Evolutionary conservation across 2,113 vertebrate genomes (phyloP), one percentile per base, ranked within the genome.

Genomic region (Ptilorrhoa leucosticta): DNA sequence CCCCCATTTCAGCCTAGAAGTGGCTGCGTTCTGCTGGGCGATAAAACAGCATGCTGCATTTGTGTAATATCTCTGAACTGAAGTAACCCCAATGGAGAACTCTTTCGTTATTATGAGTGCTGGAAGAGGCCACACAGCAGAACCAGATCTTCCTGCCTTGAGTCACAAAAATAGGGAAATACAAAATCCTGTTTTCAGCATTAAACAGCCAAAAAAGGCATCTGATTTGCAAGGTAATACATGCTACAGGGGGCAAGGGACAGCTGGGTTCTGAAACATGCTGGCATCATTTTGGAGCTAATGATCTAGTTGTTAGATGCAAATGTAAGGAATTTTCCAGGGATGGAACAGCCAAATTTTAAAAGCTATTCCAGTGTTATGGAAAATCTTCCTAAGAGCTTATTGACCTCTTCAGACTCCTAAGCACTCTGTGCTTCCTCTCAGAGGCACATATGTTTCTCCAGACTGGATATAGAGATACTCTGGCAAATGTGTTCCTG

Each of bases 141-240:
- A 94, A 93, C 47, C 68, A 88, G 68, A 90, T 90, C 92, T 86
- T 90, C 87, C 39, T 54, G 17, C 53, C 58, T 57, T 73, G 71
- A 88, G 76, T 70, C 87, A 88, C 69, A 84, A 33, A 91, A 87
- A 68, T 15, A n/a, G 14, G 45, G 91, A 96, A 96, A 86, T 88
- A 47, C 22, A 78, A 66, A 90, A 70, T 56, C 89, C 35, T 64
- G n/a, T 50, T 86, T 96, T 93, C 79, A 75, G 56, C 21, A 13
- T 64, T 78, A 78, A 48, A 53, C 19, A 60, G n/a, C 20, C 5
- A 50, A 60, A 88, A 75, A 86, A 64, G n/a, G 7, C 48, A 56
- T 70, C 37, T 66, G 31, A 18, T 88, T 93, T 91, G 28, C n/a
- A 80, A 83, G 35, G 50, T 73, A 72, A 19, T 70, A 21, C 21